Conservation (phyloP, 37 sponge, comb jelly and placozoan species). For the Crambe crambe region DNA sequence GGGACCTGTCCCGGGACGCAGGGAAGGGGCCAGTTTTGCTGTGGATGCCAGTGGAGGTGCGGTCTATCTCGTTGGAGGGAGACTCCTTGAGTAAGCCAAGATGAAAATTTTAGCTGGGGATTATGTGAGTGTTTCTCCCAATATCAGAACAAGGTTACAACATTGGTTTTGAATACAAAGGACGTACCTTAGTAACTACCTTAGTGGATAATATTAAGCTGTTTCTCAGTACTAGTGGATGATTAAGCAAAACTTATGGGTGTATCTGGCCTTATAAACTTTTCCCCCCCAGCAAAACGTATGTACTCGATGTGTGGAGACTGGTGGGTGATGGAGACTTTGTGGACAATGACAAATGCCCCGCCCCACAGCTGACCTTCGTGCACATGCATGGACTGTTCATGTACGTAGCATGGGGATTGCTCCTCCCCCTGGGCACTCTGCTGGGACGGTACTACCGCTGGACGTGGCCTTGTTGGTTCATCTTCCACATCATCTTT, state of each 20-base stretch:
- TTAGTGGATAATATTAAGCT: too few relatives aligned
- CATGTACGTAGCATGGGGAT: slow-evolving; percentile 73
- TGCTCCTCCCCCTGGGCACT: slow-evolving; percentile 64
- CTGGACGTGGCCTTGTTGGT: slow-evolving; percentile 62
- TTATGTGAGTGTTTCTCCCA: too few relatives aligned
- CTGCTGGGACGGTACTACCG: slow-evolving; percentile 76
- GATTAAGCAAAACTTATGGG: too few relatives aligned
- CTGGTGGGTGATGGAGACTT: slow-evolving; percentile 18
- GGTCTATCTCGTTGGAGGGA: slow-evolving; percentile 64
- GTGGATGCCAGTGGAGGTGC: neutral
- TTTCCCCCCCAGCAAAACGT: neutral
- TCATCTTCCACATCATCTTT: slow-evolving; percentile 50
- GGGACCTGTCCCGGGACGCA: neutral
- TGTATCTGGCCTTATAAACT: neutral
- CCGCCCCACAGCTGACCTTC: slow-evolving; percentile 25
- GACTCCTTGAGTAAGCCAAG: slow-evolving; percentile 20
- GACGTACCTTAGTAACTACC: too few relatives aligned
- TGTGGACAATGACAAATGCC: slow-evolving; percentile 13
- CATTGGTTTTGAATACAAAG: too few relatives aligned
- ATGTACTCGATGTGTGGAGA: slow-evolving; percentile 57
- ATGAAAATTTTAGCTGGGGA: too few relatives aligned
- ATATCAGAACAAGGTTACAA: too few relatives aligned
- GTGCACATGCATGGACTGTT: slow-evolving; percentile 71
- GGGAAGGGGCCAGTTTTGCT: slow-evolving; percentile 8
- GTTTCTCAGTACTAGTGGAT: too few relatives aligned